Percentiles rank a stretch among this genome's conserved stretches.
Evolutionary conservation across 2,113 vertebrate genomes (phyloP).

Genomic region (Bujurquina vittata): DNA sequence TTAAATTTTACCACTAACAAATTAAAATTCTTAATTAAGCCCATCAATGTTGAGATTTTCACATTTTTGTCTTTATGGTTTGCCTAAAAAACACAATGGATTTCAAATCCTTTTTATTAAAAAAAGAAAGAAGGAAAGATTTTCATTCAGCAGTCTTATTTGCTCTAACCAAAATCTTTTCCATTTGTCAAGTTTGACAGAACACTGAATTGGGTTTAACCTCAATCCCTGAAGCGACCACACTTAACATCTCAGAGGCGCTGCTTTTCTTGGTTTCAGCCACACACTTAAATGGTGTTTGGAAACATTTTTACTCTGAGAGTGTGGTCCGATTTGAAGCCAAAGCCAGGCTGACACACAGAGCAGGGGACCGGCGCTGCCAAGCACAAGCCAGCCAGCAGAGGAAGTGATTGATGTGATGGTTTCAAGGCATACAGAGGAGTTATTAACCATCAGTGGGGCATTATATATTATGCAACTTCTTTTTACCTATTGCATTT

Average conservation of each 20-base stretch:
- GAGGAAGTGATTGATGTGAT: constrained; percentile 53
- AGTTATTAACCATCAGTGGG: constrained; percentile 53
- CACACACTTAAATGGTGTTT: constrained; percentile 57
- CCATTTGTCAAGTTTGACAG: constrained; percentile 43
- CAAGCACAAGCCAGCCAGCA: constrained; percentile 49
- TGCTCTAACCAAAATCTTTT: constrained; percentile 46
- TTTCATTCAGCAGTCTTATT: constrained; percentile 28
- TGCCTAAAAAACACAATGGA: neutral
- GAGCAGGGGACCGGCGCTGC: constrained; percentile 46
- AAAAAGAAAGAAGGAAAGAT: neutral
- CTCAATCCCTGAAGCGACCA: constrained; percentile 31
- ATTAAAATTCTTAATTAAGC: neutral
- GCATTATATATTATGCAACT: constrained; percentile 40
- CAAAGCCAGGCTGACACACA: constrained; percentile 18
- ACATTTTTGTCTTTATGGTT: neutral
- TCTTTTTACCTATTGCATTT: neutral
- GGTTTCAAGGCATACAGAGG: constrained; percentile 32
- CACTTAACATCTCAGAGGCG: constrained; percentile 35
- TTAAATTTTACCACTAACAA: neutral
- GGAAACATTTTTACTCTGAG: constrained; percentile 57
- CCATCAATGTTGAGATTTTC: neutral
- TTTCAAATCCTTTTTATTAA: neutral
- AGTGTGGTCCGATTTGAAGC: constrained; percentile 52
- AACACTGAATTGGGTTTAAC: constrained; percentile 41
- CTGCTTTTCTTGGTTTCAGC: constrained; percentile 49